Percentiles rank a stretch among this genome's conserved stretches.
Evolutionary conservation across 2,797 vertebrate species (phyloP).

Genomic region (Triplophysa yarkandensis): DNA sequence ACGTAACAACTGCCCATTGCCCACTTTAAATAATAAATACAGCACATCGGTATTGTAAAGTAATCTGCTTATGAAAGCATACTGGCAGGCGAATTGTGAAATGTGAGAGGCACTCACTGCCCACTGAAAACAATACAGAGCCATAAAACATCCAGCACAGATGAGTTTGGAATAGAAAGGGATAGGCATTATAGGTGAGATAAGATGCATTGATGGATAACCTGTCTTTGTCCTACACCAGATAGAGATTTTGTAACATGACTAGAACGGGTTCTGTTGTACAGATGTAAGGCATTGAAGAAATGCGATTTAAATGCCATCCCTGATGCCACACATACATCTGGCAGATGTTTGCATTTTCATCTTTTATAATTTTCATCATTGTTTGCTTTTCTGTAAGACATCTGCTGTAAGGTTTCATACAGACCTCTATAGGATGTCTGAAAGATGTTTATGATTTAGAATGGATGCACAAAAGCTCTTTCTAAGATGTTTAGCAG

Average conservation of each 20-base stretch:
- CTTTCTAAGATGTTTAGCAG: too few relatives aligned
- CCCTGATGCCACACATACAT: not conserved
- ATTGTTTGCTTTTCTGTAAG: too few relatives aligned
- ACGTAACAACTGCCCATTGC: slow-evolving; percentile 24
- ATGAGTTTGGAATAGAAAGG: not conserved
- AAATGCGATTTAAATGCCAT: not conserved
- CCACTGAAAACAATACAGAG: slow-evolving; percentile 8
- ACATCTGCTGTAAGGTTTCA: too few relatives aligned
- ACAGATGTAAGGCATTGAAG: not conserved
- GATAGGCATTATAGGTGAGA: too few relatives aligned
- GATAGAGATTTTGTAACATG: too few relatives aligned
- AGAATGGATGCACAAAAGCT: too few relatives aligned
- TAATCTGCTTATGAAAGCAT: slow-evolving; percentile 33
- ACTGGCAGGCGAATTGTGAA: not conserved
- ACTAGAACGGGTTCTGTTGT: not conserved
- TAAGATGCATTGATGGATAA: not conserved
- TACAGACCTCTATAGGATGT: too few relatives aligned
- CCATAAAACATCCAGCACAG: slow-evolving; percentile 18
- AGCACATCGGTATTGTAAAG: slow-evolving; percentile 20
- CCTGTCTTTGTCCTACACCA: too few relatives aligned
- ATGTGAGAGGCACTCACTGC: slow-evolving; percentile 7
- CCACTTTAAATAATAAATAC: slow-evolving; percentile 26
- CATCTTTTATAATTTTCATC: too few relatives aligned
- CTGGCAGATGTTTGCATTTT: too few relatives aligned
- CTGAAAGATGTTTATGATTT: too few relatives aligned